phyloP scores from a whole-genome alignment of 1,140 invertebrate genomes.

The Acromyrmex echinatior region DNA sequence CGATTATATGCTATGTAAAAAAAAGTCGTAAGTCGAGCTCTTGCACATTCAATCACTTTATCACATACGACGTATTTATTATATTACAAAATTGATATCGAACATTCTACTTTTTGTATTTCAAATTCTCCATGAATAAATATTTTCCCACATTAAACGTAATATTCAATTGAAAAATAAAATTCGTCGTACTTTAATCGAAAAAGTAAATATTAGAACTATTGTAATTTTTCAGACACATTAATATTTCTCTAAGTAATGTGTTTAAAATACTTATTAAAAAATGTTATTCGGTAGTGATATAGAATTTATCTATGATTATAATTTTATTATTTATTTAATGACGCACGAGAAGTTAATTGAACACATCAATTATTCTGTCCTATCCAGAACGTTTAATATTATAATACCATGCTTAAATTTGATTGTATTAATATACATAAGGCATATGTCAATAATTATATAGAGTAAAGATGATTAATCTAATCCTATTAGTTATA shows the following conservation, averaged over 20 bases:
- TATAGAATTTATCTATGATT: not conserved
- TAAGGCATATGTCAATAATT: conserved; percentile 9
- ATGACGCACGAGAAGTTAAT: conserved; percentile 13
- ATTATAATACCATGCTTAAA: not conserved
- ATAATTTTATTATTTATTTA: conserved; percentile 11
- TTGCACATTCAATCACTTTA: not conserved
- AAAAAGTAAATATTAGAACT: not conserved
- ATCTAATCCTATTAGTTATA: conserved; percentile 55
- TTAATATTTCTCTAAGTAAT: not conserved
- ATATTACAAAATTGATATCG: not conserved
- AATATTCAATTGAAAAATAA: not conserved
- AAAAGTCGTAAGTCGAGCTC: not conserved
- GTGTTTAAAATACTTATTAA: not conserved
- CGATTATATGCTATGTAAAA: not conserved
- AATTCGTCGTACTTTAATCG: not conserved
- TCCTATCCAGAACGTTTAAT: conserved; percentile 6
- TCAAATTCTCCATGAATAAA: not conserved
- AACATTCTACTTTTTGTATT: not conserved
- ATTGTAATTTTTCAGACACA: not conserved
- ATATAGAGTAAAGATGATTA: conserved; percentile 12
- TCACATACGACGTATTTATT: conserved; percentile 1
- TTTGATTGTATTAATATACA: conserved; percentile 25
- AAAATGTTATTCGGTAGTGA: not conserved
- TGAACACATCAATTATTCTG: not conserved
- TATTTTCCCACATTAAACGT: not conserved